Conservation (phyloP, 2,888 invertebrate genomes). For the Melolontha melolontha region DNA sequence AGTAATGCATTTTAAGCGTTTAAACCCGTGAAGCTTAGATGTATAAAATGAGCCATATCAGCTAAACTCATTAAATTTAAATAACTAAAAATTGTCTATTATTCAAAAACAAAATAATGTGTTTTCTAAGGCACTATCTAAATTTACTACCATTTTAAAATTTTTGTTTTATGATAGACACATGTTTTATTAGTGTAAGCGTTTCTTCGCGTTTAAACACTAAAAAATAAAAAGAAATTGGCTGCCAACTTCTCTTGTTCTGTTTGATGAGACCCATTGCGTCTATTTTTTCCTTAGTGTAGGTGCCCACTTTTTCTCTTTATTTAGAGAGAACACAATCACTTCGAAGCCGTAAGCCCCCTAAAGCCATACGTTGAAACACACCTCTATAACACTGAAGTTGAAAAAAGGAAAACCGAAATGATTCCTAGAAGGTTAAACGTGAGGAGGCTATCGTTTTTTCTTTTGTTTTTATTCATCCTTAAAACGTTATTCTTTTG, state of each 20-base stretch:
- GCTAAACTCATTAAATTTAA: too few species aligned
- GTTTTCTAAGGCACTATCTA: too few species aligned
- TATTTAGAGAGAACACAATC: conserved; percentile 45
- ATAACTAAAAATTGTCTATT: too few species aligned
- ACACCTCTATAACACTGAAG: conserved; percentile 49
- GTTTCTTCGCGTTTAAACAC: background rate
- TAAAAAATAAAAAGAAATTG: conserved; percentile 12
- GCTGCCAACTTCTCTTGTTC: conserved; percentile 31
- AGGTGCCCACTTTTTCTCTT: conserved; percentile 43
- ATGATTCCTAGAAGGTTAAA: conserved; percentile 52
- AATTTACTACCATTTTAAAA: too few species aligned
- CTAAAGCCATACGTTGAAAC: conserved; percentile 45
- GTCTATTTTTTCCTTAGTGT: conserved; percentile 40
- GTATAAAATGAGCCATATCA: too few species aligned
- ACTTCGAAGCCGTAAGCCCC: conserved; percentile 40
- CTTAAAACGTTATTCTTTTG: conserved; percentile 40
- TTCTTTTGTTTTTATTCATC: conserved; percentile 41
- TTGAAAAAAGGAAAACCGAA: conserved; percentile 49
- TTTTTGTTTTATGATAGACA: background rate
- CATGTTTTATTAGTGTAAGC: conserved; percentile 8
- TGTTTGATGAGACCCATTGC: conserved; percentile 35
- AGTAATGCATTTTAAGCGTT: too few species aligned
- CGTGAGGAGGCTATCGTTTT: conserved; percentile 40
- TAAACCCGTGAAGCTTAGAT: too few species aligned
- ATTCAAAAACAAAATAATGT: too few species aligned